phyloP scores from a whole-genome alignment of 2,797 vertebrate species.

The Columba guinea region DNA sequence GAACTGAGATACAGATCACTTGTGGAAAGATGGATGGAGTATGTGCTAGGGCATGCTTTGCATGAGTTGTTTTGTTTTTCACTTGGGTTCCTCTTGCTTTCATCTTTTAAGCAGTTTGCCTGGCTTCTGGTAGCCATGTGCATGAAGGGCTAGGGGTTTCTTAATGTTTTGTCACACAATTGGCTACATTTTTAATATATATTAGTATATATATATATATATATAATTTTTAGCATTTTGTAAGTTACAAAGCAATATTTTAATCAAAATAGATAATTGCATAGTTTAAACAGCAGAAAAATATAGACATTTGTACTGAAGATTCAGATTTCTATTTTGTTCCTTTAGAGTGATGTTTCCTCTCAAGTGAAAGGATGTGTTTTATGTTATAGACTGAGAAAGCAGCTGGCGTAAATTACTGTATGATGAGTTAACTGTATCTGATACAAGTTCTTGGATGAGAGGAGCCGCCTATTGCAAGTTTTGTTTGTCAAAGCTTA shows the following conservation, averaged over 20 bases:
- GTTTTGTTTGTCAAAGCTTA: slow-evolving; percentile 52
- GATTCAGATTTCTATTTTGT: background rate
- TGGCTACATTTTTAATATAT: background rate
- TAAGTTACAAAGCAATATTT: background rate
- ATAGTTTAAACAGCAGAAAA: background rate
- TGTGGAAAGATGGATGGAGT: background rate
- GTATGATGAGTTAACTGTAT: background rate
- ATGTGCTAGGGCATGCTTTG: background rate
- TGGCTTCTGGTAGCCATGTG: background rate
- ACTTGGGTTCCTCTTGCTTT: background rate
- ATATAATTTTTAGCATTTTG: background rate
- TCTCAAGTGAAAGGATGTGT: slow-evolving; percentile 1
- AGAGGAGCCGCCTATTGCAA: slow-evolving; percentile 36
- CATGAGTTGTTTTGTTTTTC: background rate
- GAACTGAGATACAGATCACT: background rate
- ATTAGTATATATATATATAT: background rate
- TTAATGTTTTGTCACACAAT: background rate
- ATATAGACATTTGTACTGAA: background rate
- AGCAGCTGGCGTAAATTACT: slow-evolving; percentile 26
- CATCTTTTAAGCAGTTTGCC: background rate
- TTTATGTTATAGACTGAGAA: background rate
- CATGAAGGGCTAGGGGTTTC: background rate
- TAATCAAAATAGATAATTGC: background rate
- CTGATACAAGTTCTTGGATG: slow-evolving; percentile 35
- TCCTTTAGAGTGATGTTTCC: background rate